These are phyloP conservation scores for Anabacerthia variegaticeps DNA, from an alignment of 2,797 vertebrate genomes.

Conservation along the genomic window DNA sequence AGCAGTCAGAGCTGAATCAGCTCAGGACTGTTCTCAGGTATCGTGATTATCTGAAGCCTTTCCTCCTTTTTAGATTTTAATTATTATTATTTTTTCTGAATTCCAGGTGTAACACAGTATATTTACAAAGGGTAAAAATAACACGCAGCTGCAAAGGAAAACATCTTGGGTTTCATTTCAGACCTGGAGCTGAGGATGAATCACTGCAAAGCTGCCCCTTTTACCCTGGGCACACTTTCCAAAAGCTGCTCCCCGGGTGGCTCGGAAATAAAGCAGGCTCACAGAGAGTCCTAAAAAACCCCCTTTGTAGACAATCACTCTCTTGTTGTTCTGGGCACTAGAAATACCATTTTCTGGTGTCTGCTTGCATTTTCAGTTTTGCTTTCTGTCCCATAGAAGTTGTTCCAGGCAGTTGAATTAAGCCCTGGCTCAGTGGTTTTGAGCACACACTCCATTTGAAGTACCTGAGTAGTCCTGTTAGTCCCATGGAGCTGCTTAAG, in stretches of 20 bases:
- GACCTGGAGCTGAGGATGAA: constrained; percentile 42
- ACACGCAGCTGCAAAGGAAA: constrained; percentile 57
- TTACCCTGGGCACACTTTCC: neutral
- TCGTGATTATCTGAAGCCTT: neutral
- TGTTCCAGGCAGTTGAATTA: neutral
- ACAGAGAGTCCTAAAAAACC: constrained; percentile 37
- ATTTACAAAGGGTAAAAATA: constrained; percentile 68
- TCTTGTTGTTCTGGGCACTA: constrained; percentile 63
- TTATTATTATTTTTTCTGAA: neutral
- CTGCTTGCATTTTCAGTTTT: constrained; percentile 15
- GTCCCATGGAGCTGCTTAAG: neutral
- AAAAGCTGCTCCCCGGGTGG: constrained; percentile 33
- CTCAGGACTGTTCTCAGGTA: neutral
- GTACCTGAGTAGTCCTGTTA: neutral
- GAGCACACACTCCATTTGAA: neutral
- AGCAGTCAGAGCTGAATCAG: neutral
- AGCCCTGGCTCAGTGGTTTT: neutral
- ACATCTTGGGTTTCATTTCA: constrained; percentile 32
- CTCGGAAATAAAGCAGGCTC: constrained; percentile 74
- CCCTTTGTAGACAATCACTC: constrained; percentile 41
- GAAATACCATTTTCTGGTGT: constrained; percentile 34
- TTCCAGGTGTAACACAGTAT: constrained; percentile 63
- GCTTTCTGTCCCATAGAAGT: neutral
- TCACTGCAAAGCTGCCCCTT: constrained; percentile 55
- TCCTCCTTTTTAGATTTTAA: neutral